Conservation (phyloP, 1,140 invertebrate species). For the Drosophila malerkotliana region DNA sequence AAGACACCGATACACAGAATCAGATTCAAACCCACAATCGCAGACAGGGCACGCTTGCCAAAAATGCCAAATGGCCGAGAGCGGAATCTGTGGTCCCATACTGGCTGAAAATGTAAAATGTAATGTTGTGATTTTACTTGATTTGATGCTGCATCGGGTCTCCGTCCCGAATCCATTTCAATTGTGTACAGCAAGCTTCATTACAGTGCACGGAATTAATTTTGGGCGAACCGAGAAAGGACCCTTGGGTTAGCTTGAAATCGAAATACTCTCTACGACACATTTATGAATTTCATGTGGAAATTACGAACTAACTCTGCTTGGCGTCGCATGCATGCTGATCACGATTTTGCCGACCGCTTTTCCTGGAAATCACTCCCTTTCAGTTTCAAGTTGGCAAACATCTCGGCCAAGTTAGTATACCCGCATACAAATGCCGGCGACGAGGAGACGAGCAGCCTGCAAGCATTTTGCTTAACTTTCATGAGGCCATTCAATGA, state of each 20-base stretch:
- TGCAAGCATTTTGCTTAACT: slow-evolving; percentile 63
- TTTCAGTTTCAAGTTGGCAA: slow-evolving; percentile 1
- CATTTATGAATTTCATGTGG: slow-evolving; percentile 2
- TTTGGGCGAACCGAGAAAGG: slow-evolving; percentile 8
- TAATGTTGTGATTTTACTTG: slow-evolving; percentile 39
- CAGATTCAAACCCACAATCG: neutral
- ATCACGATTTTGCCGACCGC: slow-evolving; percentile 21
- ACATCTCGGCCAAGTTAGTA: slow-evolving; percentile 12
- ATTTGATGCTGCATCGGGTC: slow-evolving; percentile 27
- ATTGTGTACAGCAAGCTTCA: slow-evolving; percentile 29
- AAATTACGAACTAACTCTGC: slow-evolving; percentile 4
- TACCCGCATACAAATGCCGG: slow-evolving; percentile 32
- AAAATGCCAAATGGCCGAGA: slow-evolving; percentile 16
- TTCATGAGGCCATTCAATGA: slow-evolving; percentile 74
- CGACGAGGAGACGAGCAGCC: slow-evolving; percentile 11
- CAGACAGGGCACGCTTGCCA: slow-evolving; percentile 1
- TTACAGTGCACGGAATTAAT: slow-evolving; percentile 43
- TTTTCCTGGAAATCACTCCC: slow-evolving; percentile 21
- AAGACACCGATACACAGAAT: slow-evolving; percentile 2
- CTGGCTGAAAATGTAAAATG: slow-evolving; percentile 32
- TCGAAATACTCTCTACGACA: slow-evolving; percentile 14
- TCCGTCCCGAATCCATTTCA: slow-evolving; percentile 41
- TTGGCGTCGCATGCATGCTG: slow-evolving; percentile 17
- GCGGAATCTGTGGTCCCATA: slow-evolving; percentile 1
- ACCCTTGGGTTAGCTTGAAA: neutral